Base-by-base conservation (phyloP, 1,140 invertebrate species). In the Drosophila persimilis region DNA sequence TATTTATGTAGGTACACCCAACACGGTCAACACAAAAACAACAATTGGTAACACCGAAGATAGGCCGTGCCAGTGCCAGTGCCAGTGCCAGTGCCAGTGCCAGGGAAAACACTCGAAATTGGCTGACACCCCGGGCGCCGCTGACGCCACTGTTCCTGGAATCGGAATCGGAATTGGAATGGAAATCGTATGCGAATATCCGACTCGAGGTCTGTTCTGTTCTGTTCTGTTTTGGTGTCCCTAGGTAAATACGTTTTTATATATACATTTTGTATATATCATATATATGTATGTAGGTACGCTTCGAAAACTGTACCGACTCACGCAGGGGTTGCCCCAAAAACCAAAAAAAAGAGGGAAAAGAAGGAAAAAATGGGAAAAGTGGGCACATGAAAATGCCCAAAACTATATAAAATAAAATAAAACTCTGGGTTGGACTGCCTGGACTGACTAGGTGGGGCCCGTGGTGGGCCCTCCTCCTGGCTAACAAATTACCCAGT, bases 321-420 rank as follows among this genome's bases (percentile, higher is more conserved):
- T 71, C 81, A 85, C 81, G 81, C 81, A 83, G 71, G 65, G 66
- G 43, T 47, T 39, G 24, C 60, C 60, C 44, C 35, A 24, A 44
- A 41, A 62, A 17, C 17, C 17, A 17, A 17, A 17, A 17, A 17
- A 17, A 17, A 17, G 17, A 17, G 17, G 17, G 17, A 24, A 47
- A 15, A 58, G 39, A 43, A 7, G 6, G 39, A 57, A 35, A 39
- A 39, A 53, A 39, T 26, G 48, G 43, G 41, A 52, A 53, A 57
- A 74, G 50, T 56, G 69, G 61, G 70, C 61, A 55, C 67, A 74
- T 65, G 71, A 61, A 77, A 80, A 80, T 75, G 77, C 66, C 73
- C 73, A 85, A 86, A 85, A 85, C 81, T 85, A 88, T 86, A 81
- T 77, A 79, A 85, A 85, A 85, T 85, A 86, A 85, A 84, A 85